phyloP scores from a whole-genome alignment of 2,797 vertebrate genomes.

The Pyrocephalus nanus region DNA sequence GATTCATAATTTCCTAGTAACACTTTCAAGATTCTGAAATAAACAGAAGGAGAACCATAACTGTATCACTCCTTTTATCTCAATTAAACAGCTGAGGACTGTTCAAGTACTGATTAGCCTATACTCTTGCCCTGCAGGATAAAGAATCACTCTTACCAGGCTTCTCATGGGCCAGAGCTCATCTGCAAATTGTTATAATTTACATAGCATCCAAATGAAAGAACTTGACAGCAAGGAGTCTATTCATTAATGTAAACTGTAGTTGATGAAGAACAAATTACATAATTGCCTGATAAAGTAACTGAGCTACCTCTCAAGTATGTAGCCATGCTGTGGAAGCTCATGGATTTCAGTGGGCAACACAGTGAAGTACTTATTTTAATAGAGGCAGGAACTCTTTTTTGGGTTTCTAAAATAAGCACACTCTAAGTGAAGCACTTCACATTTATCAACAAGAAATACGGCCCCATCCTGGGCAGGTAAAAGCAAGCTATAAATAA shows the following conservation, averaged over 20 bases:
- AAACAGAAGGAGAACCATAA: slow-evolving; percentile 17
- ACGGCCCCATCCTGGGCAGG: slow-evolving; percentile 15
- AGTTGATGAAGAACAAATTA: slow-evolving; percentile 49
- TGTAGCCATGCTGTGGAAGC: slow-evolving; percentile 16
- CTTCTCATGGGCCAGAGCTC: background rate
- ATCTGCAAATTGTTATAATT: slow-evolving; percentile 35
- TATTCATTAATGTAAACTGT: slow-evolving; percentile 47
- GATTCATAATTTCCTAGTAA: background rate
- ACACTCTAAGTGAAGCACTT: background rate
- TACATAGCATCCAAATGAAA: slow-evolving; percentile 2
- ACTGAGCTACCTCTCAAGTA: slow-evolving; percentile 36
- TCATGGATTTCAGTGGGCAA: slow-evolving; percentile 9
- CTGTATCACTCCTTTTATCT: background rate
- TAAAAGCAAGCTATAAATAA: slow-evolving; percentile 44
- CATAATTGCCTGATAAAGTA: slow-evolving; percentile 38
- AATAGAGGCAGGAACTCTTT: background rate
- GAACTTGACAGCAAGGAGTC: slow-evolving; percentile 26
- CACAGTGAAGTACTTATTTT: slow-evolving; percentile 31
- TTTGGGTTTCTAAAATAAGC: slow-evolving; percentile 27
- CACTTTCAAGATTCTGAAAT: background rate
- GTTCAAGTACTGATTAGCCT: slow-evolving; percentile 23
- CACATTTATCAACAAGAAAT: slow-evolving; percentile 42
- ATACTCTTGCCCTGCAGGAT: background rate
- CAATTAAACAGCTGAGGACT: background rate
- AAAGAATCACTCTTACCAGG: background rate